Conservation (phyloP, 2,797 vertebrate genomes). For the Phataginus tetradactyla region DNA sequence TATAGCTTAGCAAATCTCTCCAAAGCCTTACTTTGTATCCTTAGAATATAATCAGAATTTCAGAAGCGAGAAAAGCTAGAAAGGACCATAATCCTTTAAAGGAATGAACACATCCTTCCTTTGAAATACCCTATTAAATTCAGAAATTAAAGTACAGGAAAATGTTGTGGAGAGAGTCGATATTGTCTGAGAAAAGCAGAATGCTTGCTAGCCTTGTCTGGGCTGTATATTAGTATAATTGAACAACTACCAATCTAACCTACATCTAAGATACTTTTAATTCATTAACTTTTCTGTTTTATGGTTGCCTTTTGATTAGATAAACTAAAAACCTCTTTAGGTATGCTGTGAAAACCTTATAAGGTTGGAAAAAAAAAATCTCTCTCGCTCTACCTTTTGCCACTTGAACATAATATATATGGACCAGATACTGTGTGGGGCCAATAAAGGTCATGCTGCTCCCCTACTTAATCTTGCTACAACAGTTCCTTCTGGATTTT, state of each 20-base stretch:
- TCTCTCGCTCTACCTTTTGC: neutral
- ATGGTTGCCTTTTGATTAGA: slow-evolving; percentile 16
- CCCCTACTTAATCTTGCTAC: neutral
- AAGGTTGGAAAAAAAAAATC: slow-evolving; percentile 35
- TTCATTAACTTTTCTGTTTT: slow-evolving; percentile 34
- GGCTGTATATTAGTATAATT: neutral
- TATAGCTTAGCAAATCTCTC: neutral
- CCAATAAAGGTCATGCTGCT: neutral
- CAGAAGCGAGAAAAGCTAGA: slow-evolving; percentile 63
- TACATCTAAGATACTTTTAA: slow-evolving; percentile 34
- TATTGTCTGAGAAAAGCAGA: slow-evolving; percentile 37
- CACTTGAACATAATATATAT: neutral
- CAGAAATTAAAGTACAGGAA: slow-evolving; percentile 25
- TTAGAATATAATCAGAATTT: slow-evolving; percentile 56
- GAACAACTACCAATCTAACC: neutral
- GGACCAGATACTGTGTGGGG: neutral
- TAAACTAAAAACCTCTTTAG: slow-evolving; percentile 34
- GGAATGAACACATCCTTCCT: neutral
- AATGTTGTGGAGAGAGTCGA: neutral
- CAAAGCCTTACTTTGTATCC: slow-evolving; percentile 13
- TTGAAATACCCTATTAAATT: slow-evolving; percentile 47
- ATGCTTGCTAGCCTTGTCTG: neutral
- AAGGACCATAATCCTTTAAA: slow-evolving; percentile 33
- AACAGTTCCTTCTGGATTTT: neutral
- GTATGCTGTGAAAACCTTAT: slow-evolving; percentile 32